Conservation (phyloP, 2,888 invertebrate species). For the Pelosia muscerda region DNA sequence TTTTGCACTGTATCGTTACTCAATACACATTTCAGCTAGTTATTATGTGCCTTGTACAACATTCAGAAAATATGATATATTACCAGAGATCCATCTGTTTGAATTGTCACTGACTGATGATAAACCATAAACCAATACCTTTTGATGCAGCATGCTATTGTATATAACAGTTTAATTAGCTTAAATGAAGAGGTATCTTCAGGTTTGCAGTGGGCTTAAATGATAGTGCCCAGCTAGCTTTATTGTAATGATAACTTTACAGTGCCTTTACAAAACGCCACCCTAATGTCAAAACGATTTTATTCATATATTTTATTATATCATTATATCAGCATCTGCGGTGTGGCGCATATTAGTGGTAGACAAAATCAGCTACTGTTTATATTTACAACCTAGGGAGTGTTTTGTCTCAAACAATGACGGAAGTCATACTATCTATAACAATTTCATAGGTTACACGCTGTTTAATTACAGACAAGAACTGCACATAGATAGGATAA, state of each 20-base stretch:
- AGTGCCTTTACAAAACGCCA: constrained; percentile 48
- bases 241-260: constrained; percentile 56
- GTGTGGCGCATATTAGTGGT: too few relatives aligned
- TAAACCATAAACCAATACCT: constrained; percentile 17
- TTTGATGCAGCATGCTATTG: neutral
- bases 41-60: constrained; percentile 5
- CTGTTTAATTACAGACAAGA: neutral
- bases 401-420: neutral
- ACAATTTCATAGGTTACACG: neutral
- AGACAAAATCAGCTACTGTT: too few relatives aligned
- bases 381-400: neutral
- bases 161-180: constrained; percentile 21
- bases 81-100: neutral
- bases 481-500: too few relatives aligned
- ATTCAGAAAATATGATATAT: neutral
- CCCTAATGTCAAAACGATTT: constrained; percentile 49
- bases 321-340: too few relatives aligned
- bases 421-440: neutral
- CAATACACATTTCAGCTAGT: neutral
- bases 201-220: constrained; percentile 26
- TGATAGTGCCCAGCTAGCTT: constrained; percentile 21
- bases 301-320: too few relatives aligned
- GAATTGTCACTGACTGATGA: neutral
- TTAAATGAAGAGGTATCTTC: constrained; percentile 27
- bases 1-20: constrained; percentile 25